Conservation (phyloP, 2,113 vertebrate species). For the Plectropomus leopardus region DNA sequence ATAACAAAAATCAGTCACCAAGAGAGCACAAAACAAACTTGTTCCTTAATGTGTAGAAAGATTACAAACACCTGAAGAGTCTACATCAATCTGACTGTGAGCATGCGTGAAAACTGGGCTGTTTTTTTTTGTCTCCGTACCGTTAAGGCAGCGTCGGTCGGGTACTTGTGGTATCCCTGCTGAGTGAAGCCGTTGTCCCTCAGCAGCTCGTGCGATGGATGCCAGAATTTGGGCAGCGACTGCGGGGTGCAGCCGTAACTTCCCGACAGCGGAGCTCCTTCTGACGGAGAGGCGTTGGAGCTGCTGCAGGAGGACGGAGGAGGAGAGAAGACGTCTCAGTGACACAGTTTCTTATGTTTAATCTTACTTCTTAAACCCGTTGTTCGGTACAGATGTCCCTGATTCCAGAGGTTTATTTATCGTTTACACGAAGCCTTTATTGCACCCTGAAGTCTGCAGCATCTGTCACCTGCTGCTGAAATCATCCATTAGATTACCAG, state of each 20-base stretch:
- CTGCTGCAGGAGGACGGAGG: slow-evolving; percentile 81
- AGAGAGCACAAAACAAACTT: background rate
- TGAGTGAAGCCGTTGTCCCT: slow-evolving; percentile 97
- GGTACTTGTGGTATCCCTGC: slow-evolving; percentile 96
- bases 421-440: too few relatives aligned
- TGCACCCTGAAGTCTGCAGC: too few relatives aligned
- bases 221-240: slow-evolving; percentile 95
- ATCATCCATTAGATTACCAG: too few relatives aligned
- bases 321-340: background rate
- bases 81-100: too few relatives aligned
- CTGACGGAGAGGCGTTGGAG: slow-evolving; percentile 91
- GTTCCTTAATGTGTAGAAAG: background rate
- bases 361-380: too few relatives aligned
- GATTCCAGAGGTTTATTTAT: too few relatives aligned
- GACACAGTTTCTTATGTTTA: too few relatives aligned
- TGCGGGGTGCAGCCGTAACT: slow-evolving; percentile 91
- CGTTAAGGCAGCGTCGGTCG: slow-evolving; percentile 90
- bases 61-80: background rate
- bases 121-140: slow-evolving; percentile 71
- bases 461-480: too few relatives aligned
- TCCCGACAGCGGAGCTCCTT: slow-evolving; percentile 85
- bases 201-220: slow-evolving; percentile 95
- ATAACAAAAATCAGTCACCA: too few relatives aligned
- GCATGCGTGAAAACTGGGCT: too few relatives aligned
- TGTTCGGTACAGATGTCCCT: too few relatives aligned